Evolutionary conservation across 1,140 invertebrate genomes (phyloP).

Genomic region (Eurytemora carolleeae): DNA sequence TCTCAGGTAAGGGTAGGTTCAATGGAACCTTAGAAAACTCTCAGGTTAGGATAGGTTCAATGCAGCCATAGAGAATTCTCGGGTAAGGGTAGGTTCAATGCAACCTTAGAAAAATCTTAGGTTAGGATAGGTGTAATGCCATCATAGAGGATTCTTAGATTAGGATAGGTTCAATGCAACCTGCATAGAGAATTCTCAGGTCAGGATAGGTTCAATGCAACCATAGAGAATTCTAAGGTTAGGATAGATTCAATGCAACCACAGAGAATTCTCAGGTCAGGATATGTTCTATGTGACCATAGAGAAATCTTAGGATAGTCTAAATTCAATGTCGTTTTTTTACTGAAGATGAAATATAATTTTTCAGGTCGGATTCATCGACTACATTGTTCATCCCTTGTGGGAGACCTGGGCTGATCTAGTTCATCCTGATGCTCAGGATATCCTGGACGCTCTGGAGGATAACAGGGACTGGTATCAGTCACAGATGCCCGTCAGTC

Average conservation of each 20-base stretch:
- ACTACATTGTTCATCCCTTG: constrained; percentile 95
- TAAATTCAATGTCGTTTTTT: constrained; percentile 65
- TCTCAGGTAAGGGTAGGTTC: too few species aligned
- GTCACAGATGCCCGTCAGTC: constrained; percentile 41
- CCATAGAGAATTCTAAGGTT: constrained; percentile 89
- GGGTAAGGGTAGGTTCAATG: too few species aligned
- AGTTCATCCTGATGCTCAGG: constrained; percentile 93
- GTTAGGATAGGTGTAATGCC: too few species aligned
- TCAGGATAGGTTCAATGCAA: constrained; percentile 70
- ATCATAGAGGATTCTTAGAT: too few species aligned
- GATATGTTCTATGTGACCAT: too few species aligned
- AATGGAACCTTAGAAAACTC: too few species aligned
- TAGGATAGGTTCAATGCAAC: constrained; percentile 83
- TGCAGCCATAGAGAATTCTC: constrained; percentile 89
- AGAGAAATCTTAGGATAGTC: too few species aligned
- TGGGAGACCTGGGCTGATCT: constrained; percentile 99
- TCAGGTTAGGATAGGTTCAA: constrained; percentile 83
- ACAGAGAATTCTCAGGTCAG: too few species aligned
- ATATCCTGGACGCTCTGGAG: constrained; percentile 89
- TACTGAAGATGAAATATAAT: too few species aligned
- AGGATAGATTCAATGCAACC: too few species aligned
- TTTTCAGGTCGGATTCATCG: constrained; percentile 93
- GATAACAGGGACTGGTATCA: constrained; percentile 97
- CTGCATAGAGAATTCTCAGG: constrained; percentile 91
- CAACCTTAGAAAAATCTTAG: too few species aligned